Evolutionary conservation across 1,140 invertebrate genomes (phyloP).

Genomic region (Drosophila carrolli): DNA sequence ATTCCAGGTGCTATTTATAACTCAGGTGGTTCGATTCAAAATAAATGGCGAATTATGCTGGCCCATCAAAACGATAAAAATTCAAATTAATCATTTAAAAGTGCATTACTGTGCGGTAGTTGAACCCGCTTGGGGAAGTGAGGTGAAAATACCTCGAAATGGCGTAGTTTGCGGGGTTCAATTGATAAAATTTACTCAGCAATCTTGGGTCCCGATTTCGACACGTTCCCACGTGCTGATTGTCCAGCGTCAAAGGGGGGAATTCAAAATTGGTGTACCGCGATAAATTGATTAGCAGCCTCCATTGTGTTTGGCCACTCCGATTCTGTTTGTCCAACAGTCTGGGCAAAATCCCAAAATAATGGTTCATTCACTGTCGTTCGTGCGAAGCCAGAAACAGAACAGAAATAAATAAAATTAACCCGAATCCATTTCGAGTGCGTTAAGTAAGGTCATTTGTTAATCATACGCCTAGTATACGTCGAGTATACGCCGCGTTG

Average conservation of each 20-base stretch:
- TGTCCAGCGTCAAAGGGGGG: not conserved
- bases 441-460: constrained; percentile 47
- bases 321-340: constrained; percentile 25
- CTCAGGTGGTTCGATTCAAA: constrained; percentile 32
- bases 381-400: constrained; percentile 17
- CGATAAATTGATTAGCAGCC: constrained; percentile 50
- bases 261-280: constrained; percentile 19
- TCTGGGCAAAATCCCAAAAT: constrained; percentile 28
- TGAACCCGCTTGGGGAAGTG: constrained; percentile 35
- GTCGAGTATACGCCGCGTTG: constrained; percentile 42
- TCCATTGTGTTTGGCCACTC: constrained; percentile 7
- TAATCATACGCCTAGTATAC: constrained; percentile 37
- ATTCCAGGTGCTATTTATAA: constrained; percentile 62
- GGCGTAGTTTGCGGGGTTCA: constrained; percentile 52
- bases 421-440: constrained; percentile 39
- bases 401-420: constrained; percentile 50
- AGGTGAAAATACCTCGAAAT: constrained; percentile 17
- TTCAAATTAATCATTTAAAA: constrained; percentile 47
- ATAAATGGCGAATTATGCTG: constrained; percentile 52
- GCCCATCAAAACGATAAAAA: constrained; percentile 35
- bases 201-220: constrained; percentile 17
- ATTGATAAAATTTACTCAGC: constrained; percentile 41
- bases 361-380: constrained; percentile 51
- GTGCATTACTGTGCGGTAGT: constrained; percentile 54
- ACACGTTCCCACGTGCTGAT: constrained; percentile 50